Evolutionary conservation across 2,888 invertebrate species (phyloP).

Genomic region (Andrena chrysosceles): DNA sequence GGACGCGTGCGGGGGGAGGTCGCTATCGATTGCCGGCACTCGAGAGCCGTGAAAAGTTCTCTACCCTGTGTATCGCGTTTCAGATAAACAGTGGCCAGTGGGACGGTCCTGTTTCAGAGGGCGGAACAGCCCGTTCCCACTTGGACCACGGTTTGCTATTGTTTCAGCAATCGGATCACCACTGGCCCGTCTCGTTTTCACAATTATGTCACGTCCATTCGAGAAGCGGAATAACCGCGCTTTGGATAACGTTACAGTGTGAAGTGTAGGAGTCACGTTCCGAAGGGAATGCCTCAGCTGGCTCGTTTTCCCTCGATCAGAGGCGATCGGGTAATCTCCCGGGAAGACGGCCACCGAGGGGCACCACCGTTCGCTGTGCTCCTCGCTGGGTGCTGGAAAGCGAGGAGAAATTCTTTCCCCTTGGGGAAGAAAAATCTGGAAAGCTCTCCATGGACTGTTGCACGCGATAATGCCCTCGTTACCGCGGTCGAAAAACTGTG

Average conservation of each 20-base stretch:
- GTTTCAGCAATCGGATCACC: constrained; percentile 55
- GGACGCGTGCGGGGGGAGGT: background rate
- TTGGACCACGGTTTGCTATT: constrained; percentile 40
- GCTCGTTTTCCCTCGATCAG: constrained; percentile 10
- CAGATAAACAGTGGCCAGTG: constrained; percentile 42
- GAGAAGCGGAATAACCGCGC: constrained; percentile 31
- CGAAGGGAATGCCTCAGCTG: background rate
- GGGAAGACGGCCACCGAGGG: background rate
- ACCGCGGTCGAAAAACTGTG: background rate
- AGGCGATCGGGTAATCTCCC: background rate
- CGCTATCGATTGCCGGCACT: constrained; percentile 1
- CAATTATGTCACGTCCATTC: constrained; percentile 60
- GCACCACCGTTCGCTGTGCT: background rate
- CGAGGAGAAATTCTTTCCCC: background rate
- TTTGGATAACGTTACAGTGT: constrained; percentile 52
- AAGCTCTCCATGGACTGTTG: background rate
- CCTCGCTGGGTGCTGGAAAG: too few relatives aligned
- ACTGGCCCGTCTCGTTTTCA: constrained; percentile 59
- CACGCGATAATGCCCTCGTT: constrained; percentile 1
- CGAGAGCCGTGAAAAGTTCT: constrained; percentile 34
- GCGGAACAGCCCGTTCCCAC: constrained; percentile 44
- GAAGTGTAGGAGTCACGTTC: constrained; percentile 37
- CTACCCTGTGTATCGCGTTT: constrained; percentile 35
- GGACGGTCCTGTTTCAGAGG: constrained; percentile 55
- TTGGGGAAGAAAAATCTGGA: background rate